Evolutionary conservation across 2,888 invertebrate genomes (phyloP).

Genomic region (Alviniconcha strummeri): DNA sequence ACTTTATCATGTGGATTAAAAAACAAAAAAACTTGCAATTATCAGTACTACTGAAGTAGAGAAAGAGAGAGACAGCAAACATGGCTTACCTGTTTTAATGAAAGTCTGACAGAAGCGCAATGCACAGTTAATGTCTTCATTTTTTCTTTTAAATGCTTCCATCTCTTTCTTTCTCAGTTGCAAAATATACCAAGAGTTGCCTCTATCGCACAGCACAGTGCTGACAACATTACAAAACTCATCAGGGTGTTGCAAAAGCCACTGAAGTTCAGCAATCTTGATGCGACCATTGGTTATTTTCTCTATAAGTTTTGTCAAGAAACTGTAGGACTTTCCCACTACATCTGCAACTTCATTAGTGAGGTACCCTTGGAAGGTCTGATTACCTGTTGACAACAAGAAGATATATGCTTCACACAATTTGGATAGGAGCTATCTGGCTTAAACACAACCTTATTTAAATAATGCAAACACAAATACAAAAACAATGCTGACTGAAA

Average conservation of each 20-base stretch:
- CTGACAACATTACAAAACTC: not conserved
- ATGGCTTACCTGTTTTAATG: not conserved
- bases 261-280: not conserved
- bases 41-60: not conserved
- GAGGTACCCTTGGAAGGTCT: too few relatives aligned
- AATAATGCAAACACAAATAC: too few relatives aligned
- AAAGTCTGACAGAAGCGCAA: not conserved
- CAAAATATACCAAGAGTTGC: not conserved
- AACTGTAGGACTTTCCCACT: not conserved
- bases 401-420: too few relatives aligned
- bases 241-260: not conserved
- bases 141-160: not conserved
- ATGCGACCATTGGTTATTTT: not conserved
- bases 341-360: not conserved
- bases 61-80: not conserved
- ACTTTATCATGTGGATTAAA: too few relatives aligned
- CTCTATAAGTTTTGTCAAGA: not conserved
- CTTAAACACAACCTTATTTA: too few relatives aligned
- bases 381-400: too few relatives aligned
- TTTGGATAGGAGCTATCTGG: too few relatives aligned
- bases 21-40: not conserved
- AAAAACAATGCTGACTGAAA: too few relatives aligned
- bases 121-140: not conserved
- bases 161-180: conserved; percentile 10
- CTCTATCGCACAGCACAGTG: not conserved